Evolutionary conservation across 2,797 vertebrate genomes (phyloP), one percentile per base, ranked within the genome.

Genomic region (Chromis chromis): DNA sequence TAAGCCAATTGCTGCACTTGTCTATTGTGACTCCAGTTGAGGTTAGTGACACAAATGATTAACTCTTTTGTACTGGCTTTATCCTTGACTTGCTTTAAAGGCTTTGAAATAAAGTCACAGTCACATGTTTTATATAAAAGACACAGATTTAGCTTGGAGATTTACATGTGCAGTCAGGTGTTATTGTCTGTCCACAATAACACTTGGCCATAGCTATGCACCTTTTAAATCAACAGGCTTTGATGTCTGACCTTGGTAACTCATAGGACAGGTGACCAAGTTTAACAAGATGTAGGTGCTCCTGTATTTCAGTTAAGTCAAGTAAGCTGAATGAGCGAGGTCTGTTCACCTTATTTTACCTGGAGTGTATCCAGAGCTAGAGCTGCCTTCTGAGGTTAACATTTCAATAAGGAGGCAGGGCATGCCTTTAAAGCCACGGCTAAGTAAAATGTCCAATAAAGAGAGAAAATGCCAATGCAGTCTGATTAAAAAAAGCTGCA

Each of bases 381-480:
- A 59, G 50, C 36, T 13, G 54, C 27, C 22, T 65, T 54, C 57
- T 69, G 66, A 81, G 76, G 67, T 76, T 68, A 76, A 72, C 60
- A 69, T 86, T 78, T 85, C 77, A 83, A 88, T 83, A 75, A 85
- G 39, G 65, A 67, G 59, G 70, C 62, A 71, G 60, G 49, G 31
- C 67, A 33, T 27, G 27, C 48, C 44, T 72, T 11, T 58, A 46
- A 73, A 75, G 58, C 46, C 33, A 68, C 19, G 1, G 65, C 78
- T 68, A 55, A 78, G 76, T 74, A 67, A 86, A 88, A 76, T 70
- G 65, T 76, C 75, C 44, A 61, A 28, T 74, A 50, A 55, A 69
- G 74, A 83, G 61, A 59, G 63, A 16, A 82, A 84, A 84, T 68
- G 78, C 65, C 65, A 79, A 66, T 77, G 77, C 49, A 44, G 73